phyloP scores from a whole-genome alignment of 2,113 vertebrate species.

The Psephotus haematonotus region DNA sequence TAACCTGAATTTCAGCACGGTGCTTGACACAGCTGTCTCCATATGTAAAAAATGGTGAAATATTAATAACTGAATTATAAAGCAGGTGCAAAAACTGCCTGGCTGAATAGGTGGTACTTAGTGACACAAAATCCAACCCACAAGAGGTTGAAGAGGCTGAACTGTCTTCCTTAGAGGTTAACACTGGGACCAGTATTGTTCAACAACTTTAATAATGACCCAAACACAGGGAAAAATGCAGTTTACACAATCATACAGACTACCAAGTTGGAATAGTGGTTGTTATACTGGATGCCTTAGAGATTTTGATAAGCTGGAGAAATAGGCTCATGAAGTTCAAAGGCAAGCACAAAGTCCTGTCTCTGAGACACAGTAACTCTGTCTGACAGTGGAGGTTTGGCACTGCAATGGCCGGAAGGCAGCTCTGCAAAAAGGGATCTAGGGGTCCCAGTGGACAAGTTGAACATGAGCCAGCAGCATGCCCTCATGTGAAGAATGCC shows the following conservation, averaged over 20 bases:
- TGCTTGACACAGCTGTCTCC: background rate
- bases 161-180: background rate
- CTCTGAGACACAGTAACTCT: background rate
- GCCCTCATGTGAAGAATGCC: background rate
- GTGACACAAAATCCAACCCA: background rate
- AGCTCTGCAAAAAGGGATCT: background rate
- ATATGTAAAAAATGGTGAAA: background rate
- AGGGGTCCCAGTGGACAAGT: background rate
- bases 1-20: background rate
- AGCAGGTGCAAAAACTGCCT: background rate
- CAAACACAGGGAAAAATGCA: background rate
- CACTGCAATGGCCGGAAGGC: background rate
- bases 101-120: background rate
- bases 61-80: background rate
- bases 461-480: accelerated
- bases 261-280: background rate
- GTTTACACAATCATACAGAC: background rate
- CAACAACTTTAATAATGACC: background rate
- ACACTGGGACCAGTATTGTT: background rate
- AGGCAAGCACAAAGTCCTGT: background rate
- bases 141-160: background rate
- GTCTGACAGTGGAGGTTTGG: background rate
- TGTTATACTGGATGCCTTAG: background rate
- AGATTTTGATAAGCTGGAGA: background rate
- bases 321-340: background rate